phyloP scores from a whole-genome alignment of 2,888 invertebrate genomes.

The Muschampia staudingeri region DNA sequence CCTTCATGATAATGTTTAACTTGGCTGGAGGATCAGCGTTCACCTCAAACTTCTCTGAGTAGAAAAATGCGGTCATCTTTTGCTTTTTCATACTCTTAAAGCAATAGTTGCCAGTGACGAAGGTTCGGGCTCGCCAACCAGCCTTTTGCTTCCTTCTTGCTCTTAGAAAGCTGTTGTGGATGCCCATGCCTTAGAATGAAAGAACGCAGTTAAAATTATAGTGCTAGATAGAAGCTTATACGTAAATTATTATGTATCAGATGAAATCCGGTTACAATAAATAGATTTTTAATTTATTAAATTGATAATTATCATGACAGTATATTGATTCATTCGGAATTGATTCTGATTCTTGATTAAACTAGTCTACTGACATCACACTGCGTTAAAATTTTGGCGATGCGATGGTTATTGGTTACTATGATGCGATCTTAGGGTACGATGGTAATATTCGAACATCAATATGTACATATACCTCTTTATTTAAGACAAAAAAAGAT shows the following conservation, averaged over 20 bases:
- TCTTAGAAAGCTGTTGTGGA: constrained; percentile 74
- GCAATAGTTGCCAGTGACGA: constrained; percentile 78
- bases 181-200: constrained; percentile 75
- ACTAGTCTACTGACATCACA: no score
- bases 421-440: no score
- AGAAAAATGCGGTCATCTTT: constrained; percentile 74
- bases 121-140: constrained; percentile 81
- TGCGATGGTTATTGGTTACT: no score
- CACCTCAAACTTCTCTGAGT: constrained; percentile 81
- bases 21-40: constrained; percentile 75
- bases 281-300: no score
- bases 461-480: no score
- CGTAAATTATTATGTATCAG: background rate
- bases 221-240: background rate
- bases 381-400: no score
- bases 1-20: constrained; percentile 71
- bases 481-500: no score
- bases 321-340: no score
- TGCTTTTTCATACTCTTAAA: constrained; percentile 73
- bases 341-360: no score
- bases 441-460: no score
- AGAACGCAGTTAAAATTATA: background rate
- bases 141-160: constrained; percentile 71
- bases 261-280: no score
- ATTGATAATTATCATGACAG: no score